Conservation (phyloP, 2,113 vertebrate species). For the Ceuthmochares aereus region DNA sequence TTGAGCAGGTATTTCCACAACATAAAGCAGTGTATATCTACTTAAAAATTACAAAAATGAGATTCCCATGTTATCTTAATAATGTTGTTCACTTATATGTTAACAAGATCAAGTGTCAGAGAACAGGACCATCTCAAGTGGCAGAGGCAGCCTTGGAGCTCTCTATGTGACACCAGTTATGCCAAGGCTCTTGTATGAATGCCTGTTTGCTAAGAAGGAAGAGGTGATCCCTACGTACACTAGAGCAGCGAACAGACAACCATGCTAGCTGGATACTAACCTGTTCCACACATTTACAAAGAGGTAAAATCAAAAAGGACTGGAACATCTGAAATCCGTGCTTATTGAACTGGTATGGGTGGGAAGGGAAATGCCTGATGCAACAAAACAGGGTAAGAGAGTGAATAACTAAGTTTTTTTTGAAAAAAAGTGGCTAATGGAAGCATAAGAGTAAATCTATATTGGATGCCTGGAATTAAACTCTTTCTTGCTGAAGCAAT, state of each 20-base stretch:
- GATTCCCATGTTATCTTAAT: neutral
- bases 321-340: neutral
- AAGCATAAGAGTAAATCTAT: neutral
- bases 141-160: neutral
- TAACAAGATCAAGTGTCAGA: neutral
- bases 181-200: fast-evolving
- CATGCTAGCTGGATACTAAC: fast-evolving
- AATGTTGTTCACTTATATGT: neutral
- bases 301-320: neutral
- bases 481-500: neutral
- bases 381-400: neutral
- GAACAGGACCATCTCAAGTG: neutral
- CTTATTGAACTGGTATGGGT: fast-evolving
- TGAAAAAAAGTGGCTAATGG: neutral
- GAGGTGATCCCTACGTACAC: fast-evolving
- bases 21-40: neutral
- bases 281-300: too few species aligned
- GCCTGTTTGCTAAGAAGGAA: fast-evolving
- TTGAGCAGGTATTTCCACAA: neutral
- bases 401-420: neutral
- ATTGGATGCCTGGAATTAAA: neutral
- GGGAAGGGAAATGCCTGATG: neutral
- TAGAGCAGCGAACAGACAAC: neutral
- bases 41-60: neutral
- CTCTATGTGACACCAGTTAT: neutral